phyloP scores from a whole-genome alignment of 2,113 vertebrate species.

The Chamaetylas fuelleborni region DNA sequence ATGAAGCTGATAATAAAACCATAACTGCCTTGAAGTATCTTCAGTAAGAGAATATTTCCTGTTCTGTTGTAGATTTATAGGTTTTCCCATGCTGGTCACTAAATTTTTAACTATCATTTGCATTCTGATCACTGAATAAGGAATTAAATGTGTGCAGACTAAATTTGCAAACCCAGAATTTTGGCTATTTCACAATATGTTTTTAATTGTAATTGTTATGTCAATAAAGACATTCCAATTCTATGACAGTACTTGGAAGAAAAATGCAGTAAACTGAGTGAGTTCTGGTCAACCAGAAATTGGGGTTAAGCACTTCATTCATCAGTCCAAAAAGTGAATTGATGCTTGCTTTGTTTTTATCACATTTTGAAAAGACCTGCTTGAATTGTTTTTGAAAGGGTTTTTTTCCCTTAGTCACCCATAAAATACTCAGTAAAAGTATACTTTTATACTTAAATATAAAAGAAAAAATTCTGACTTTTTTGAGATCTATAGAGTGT shows the following conservation, averaged over 20 bases:
- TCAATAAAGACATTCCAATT: not conserved
- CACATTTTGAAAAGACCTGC: not conserved
- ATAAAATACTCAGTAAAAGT: not conserved
- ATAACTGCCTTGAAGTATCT: not conserved
- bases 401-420: not conserved
- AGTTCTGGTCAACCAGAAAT: not conserved
- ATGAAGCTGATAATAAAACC: not conserved
- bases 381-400: not conserved
- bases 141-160: not conserved
- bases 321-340: not conserved
- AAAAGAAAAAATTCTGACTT: not conserved
- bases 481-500: not conserved
- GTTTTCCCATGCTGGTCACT: not conserved
- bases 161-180: not conserved
- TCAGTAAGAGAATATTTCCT: not conserved
- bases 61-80: not conserved
- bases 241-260: not conserved
- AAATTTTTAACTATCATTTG: not conserved
- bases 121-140: not conserved
- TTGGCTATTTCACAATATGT: not conserved
- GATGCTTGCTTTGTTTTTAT: not conserved
- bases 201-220: not conserved
- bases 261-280: not conserved
- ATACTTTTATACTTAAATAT: not conserved
- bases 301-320: not conserved